Evolutionary conservation across 1,140 invertebrate genomes (phyloP), one percentile per base, ranked within the genome.

Genomic region (Drosophila orosa): DNA sequence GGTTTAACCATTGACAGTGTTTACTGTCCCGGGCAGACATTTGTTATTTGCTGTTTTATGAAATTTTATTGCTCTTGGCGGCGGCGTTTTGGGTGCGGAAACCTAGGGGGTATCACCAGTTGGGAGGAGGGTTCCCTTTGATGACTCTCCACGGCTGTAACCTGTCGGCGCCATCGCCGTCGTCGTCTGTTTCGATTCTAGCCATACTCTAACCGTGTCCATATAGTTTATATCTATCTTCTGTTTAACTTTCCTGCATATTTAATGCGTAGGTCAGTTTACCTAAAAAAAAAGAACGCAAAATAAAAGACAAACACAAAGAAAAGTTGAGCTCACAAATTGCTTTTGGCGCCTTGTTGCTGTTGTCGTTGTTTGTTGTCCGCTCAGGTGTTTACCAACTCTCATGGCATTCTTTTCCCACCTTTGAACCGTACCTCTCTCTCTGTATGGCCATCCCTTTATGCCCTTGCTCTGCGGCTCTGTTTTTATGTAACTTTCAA

Each of bases 401-500:
- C 48, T 59, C 44, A 44, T 44, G 40, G 15, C 50, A 52, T 35
- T 31, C 44, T 58, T 47, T 54, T 37, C 9, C 35, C 50, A 35
- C 50, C 50, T 54, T 24, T 35, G 19, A 54, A 52, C 50, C 50
- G 3, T 6, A 3, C 8, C 27, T 27, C 27, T 39, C 13, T 13
- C 12, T 13, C 17, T 22, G 31, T 22, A 4, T 31, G 3, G 17
- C 56, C 27, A 22, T 68, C 27, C n/a, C 29, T 19, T 42, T 60
- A 19, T 35, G 40, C 60, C 66, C 27, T 56, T 56, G 44, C 61
- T 65, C 56, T 55, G 76, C n/a, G 68, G 65, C 59, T 84, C 65
- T 76, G 58, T 82, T 86, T 87, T 87, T 87, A 87, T 87, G 80
- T 87, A 87, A 87, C 84, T 87, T 86, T 87, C 84, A 87, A 87